phyloP scores from a whole-genome alignment of 1,140 invertebrate genomes.

The Zaprionus africanus region DNA sequence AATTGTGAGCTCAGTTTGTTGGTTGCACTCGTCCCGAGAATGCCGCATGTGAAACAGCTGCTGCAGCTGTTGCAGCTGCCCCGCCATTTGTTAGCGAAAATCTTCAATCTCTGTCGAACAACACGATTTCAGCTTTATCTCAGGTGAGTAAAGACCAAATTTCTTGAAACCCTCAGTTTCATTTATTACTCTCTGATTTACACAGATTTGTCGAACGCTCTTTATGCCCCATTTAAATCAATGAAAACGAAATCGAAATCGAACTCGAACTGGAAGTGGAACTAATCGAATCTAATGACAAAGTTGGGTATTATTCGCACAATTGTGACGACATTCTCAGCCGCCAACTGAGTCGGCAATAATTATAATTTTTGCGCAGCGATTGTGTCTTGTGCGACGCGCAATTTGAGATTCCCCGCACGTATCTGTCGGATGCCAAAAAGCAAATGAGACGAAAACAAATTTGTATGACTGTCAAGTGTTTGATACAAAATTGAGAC shows the following conservation, averaged over 20 bases:
- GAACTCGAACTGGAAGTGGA: conserved; percentile 14
- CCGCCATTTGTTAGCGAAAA: conserved; percentile 27
- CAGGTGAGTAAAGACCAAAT: conserved; percentile 32
- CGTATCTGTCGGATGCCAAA: conserved; percentile 28
- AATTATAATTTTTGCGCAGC: conserved; percentile 29
- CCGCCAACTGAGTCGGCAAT: conserved; percentile 4
- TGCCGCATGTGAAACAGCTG: conserved; percentile 16
- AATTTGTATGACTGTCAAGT: conserved; percentile 37
- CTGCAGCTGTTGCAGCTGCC: conserved; percentile 36
- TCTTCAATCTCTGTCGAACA: conserved; percentile 36
- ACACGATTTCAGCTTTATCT: conserved; percentile 49
- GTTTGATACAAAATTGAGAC: conserved; percentile 31
- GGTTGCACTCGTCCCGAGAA: background rate
- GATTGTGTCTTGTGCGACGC: background rate
- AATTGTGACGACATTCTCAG: conserved; percentile 15
- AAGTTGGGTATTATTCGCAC: background rate
- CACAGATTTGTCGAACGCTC: conserved; percentile 55
- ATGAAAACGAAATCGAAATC: too few relatives aligned
- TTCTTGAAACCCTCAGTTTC: background rate
- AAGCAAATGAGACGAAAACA: conserved; percentile 26
- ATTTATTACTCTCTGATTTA: background rate
- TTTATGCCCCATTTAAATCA: conserved; percentile 50
- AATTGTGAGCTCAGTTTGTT: conserved; percentile 17
- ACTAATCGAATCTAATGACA: conserved; percentile 21
- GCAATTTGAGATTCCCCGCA: conserved; percentile 20